Evolutionary conservation across 2,888 invertebrate genomes (phyloP).

Genomic region (Clitarchus hookeri): DNA sequence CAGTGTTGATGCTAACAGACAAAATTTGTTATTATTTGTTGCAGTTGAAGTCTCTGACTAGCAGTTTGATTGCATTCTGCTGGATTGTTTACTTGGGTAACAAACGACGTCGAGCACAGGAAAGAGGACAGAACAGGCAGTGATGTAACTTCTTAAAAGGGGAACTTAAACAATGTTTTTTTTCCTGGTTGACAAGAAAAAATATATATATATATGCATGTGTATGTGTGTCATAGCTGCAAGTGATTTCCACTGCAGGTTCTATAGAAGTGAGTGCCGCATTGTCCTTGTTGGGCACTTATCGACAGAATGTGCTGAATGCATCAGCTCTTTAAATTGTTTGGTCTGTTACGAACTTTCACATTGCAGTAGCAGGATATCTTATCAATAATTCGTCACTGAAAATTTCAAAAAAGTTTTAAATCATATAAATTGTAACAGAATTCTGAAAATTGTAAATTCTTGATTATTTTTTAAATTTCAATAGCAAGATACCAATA

Average conservation of each 20-base stretch:
- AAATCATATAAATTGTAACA: too few species aligned
- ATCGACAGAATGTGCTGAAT: background rate
- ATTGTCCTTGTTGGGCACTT: background rate
- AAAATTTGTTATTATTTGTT: slow-evolving; percentile 50
- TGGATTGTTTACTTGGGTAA: slow-evolving; percentile 78
- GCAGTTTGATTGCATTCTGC: slow-evolving; percentile 76
- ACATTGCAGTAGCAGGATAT: too few species aligned
- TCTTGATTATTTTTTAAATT: too few species aligned
- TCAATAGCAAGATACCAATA: too few species aligned
- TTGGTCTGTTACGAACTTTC: too few species aligned
- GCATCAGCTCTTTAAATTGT: too few species aligned
- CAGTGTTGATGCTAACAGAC: background rate
- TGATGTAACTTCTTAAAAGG: slow-evolving; percentile 33
- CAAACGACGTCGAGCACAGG: slow-evolving; percentile 62
- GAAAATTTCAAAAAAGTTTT: too few species aligned
- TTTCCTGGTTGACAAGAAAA: background rate
- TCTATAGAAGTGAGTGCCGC: background rate
- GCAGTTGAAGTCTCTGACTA: slow-evolving; percentile 74
- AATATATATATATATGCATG: background rate
- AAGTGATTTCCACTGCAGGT: background rate
- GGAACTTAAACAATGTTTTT: background rate
- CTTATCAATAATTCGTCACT: too few species aligned
- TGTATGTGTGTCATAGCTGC: background rate
- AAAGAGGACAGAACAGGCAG: slow-evolving; percentile 46
- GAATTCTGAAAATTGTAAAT: too few species aligned